phyloP scores from a whole-genome alignment of 2,113 vertebrate genomes.

The Anseranas semipalmata region DNA sequence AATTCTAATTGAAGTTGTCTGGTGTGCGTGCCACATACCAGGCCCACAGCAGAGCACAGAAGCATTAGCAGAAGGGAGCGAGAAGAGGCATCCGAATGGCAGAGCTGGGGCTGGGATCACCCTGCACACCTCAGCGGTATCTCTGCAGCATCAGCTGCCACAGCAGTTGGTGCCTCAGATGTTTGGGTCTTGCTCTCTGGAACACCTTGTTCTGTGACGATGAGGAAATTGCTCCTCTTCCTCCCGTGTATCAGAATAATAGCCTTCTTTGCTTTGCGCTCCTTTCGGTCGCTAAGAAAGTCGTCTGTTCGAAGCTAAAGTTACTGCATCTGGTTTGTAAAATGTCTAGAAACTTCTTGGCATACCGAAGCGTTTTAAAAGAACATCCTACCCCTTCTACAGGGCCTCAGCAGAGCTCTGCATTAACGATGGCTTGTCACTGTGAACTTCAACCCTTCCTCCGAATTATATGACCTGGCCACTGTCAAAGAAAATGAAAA shows the following conservation, averaged over 20 bases:
- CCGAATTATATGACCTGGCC: not conserved
- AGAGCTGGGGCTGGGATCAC: not conserved
- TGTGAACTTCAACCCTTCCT: not conserved
- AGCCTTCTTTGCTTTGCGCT: not conserved
- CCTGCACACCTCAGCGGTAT: not conserved
- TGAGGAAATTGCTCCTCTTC: not conserved
- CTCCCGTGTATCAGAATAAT: not conserved
- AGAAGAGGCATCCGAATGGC: fast-evolving
- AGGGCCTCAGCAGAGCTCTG: not conserved
- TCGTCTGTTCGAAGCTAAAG: not conserved
- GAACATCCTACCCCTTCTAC: not conserved
- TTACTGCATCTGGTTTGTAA: not conserved
- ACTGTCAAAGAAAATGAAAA: not conserved
- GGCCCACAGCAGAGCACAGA: not conserved
- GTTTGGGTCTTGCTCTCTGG: not conserved
- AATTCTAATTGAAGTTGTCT: not conserved
- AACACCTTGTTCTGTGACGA: not conserved
- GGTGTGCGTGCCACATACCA: not conserved
- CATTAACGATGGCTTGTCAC: not conserved
- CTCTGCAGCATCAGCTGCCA: not conserved
- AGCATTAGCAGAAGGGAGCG: not conserved
- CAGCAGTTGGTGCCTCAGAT: not conserved
- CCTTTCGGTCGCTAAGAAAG: not conserved
- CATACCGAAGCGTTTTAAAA: not conserved
- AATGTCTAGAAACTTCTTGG: not conserved